Percentiles rank a stretch among this genome's conserved stretches.
phyloP scores from a whole-genome alignment of 2,888 invertebrate species.

The Cheilosia urbana region DNA sequence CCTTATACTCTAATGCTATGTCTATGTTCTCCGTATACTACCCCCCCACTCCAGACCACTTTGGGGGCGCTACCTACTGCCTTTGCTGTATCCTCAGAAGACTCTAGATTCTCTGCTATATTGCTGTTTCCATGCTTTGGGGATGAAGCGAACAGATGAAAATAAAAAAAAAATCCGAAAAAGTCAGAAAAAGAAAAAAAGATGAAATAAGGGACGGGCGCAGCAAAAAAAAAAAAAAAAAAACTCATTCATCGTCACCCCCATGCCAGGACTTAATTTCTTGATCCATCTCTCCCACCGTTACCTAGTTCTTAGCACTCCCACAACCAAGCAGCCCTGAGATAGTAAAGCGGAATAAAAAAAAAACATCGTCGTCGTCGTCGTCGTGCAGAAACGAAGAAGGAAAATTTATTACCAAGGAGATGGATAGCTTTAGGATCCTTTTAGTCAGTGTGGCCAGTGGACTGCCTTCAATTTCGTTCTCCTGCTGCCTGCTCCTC shows the following conservation, averaged over 20 bases:
- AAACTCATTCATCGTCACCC: constrained; percentile 74
- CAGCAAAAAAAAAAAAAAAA: constrained; percentile 50
- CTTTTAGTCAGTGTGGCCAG: constrained; percentile 74
- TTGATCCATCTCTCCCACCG: constrained; percentile 63
- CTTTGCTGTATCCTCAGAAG: constrained; percentile 57
- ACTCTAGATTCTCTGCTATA: constrained; percentile 61
- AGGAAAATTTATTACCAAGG: constrained; percentile 76
- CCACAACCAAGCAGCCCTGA: constrained; percentile 60
- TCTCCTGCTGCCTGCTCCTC: constrained; percentile 38
- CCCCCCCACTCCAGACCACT: constrained; percentile 18
- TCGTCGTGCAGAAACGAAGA: constrained; percentile 57
- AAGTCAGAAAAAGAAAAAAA: constrained; percentile 75
- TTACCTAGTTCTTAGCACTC: constrained; percentile 61
- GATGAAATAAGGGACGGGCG: constrained; percentile 71
- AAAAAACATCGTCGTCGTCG: constrained; percentile 27
- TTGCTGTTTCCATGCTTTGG: constrained; percentile 50
- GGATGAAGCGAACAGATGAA: constrained; percentile 51
- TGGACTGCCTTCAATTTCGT: constrained; percentile 70
- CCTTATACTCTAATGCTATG: constrained; percentile 67
- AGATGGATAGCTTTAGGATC: constrained; percentile 76
- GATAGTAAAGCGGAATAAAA: constrained; percentile 43
- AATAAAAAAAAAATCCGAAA: constrained; percentile 57
- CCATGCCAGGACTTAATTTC: constrained; percentile 75
- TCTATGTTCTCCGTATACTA: constrained; percentile 54
- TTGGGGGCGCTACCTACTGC: constrained; percentile 35